Evolutionary conservation across 2,113 vertebrate species (phyloP).

Genomic region (Lophochroa leadbeateri): DNA sequence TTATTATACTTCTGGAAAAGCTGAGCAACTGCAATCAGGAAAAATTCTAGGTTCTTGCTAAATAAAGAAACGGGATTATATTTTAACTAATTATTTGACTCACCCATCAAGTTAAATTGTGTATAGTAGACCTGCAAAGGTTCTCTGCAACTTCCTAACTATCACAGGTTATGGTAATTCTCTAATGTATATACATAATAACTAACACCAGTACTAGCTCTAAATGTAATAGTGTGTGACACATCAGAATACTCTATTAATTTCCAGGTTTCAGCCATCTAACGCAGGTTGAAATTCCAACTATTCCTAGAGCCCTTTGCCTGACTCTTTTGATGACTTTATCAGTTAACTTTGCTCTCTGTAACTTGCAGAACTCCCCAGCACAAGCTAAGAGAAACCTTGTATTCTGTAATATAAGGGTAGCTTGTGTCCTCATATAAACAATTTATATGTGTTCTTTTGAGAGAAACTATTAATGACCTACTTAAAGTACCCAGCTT

Average conservation of each 20-base stretch:
- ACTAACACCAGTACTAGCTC: neutral
- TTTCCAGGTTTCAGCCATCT: neutral
- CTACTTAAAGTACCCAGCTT: neutral
- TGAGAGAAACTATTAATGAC: neutral
- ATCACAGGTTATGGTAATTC: neutral
- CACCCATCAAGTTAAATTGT: neutral
- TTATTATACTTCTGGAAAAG: neutral
- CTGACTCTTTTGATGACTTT: neutral
- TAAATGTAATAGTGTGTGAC: neutral
- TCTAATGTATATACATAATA: neutral
- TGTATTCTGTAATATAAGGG: neutral
- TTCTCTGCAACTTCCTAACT: neutral
- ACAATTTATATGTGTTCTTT: neutral
- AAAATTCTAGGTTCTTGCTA: neutral
- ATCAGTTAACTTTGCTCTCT: neutral
- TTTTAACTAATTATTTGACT: neutral
- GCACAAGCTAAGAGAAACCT: neutral
- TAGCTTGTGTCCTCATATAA: neutral
- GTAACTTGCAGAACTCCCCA: neutral
- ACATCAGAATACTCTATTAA: neutral
- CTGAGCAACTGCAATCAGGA: neutral
- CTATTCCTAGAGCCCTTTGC: neutral
- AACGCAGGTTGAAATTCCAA: fast-evolving
- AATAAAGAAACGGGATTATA: neutral
- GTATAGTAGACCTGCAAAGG: neutral